phyloP scores from a whole-genome alignment of 2,888 invertebrate genomes.

The Hydrotaea cyrtoneurina region DNA sequence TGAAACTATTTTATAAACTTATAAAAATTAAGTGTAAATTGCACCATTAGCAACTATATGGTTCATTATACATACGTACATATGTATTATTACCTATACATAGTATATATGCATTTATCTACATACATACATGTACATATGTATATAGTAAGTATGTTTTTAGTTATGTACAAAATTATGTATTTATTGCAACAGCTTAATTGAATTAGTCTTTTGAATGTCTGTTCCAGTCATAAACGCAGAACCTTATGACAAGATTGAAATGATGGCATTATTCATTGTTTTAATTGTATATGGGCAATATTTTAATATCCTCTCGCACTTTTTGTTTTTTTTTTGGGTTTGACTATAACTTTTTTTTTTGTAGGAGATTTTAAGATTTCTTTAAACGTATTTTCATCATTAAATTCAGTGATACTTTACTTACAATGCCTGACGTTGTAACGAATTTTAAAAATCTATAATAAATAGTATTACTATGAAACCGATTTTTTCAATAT shows the following conservation, averaged over 20 bases:
- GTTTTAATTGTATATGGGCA: not conserved
- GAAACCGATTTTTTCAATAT: not conserved
- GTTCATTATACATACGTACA: too few species aligned
- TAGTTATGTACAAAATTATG: slow-evolving; percentile 9
- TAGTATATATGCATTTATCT: slow-evolving; percentile 3
- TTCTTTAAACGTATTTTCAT: not conserved
- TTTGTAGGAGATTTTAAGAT: not conserved
- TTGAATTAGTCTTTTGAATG: slow-evolving; percentile 19
- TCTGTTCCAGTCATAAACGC: not conserved
- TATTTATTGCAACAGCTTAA: slow-evolving; percentile 25
- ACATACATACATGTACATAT: not conserved
- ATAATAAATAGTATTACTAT: slow-evolving; percentile 2
- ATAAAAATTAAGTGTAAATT: slow-evolving; percentile 27
- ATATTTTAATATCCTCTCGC: not conserved
- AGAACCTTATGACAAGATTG: not conserved
- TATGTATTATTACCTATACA: not conserved
- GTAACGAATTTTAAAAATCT: not conserved
- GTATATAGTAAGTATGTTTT: not conserved
- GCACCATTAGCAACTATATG: slow-evolving; percentile 34
- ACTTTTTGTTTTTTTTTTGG: not conserved
- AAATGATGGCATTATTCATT: not conserved
- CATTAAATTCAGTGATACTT: not conserved
- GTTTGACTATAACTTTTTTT: not conserved
- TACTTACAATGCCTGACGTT: not conserved
- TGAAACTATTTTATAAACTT: not conserved